Conservation (phyloP, 30 jellyfish, hydroid and myxozoan species). For the Aurelia coerulea region DNA sequence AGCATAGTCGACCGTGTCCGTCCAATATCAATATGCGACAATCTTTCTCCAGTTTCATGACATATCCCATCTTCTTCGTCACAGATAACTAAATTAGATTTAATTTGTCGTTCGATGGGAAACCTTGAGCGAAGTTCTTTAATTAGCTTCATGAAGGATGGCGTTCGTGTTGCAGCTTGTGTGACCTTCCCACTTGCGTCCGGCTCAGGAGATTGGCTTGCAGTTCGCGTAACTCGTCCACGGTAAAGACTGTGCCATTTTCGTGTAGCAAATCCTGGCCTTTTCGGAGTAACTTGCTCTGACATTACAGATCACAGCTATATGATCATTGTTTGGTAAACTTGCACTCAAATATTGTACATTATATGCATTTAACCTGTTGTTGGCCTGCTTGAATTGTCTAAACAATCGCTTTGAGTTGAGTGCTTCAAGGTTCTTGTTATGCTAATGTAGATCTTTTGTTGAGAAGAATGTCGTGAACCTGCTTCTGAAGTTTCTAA, state of each 20-base stretch:
- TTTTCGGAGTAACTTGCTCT: conserved; percentile 6
- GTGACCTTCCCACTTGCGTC: background rate
- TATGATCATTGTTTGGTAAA: conserved; percentile 6
- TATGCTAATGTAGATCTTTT: too few species aligned
- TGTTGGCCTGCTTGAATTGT: too few species aligned
- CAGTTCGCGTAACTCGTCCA: background rate
- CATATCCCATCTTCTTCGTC: conserved; percentile 50
- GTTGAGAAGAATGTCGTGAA: too few species aligned
- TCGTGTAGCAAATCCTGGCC: background rate
- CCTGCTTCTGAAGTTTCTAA: too few species aligned
- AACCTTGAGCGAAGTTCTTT: conserved; percentile 57
- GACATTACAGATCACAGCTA: conserved; percentile 25
- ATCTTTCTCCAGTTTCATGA: conserved; percentile 78
- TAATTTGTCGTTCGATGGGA: conserved; percentile 31
- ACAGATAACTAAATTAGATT: background rate
- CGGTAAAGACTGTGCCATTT: background rate
- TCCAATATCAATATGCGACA: conserved; percentile 23
- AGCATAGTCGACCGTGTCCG: conserved; percentile 4
- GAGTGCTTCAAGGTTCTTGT: too few species aligned
- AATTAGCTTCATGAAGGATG: conserved; percentile 38
- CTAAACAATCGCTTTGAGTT: too few species aligned
- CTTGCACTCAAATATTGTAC: background rate
- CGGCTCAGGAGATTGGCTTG: background rate
- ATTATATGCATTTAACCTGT: background rate
- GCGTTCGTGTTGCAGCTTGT: conserved; percentile 28